phyloP scores from a whole-genome alignment of 2,797 vertebrate species.

The Sebastiscus tertius region DNA sequence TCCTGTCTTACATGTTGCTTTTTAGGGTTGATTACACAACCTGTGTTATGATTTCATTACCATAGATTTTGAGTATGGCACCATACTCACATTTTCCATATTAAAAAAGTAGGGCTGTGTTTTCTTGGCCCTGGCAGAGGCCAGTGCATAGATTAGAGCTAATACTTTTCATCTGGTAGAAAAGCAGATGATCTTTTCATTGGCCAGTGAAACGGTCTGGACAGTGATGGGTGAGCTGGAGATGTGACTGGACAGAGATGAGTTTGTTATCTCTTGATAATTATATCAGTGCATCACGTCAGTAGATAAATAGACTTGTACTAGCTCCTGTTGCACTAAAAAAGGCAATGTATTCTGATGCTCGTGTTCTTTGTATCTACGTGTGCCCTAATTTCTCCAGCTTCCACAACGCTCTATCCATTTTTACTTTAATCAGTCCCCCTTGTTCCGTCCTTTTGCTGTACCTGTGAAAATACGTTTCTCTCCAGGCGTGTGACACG shows the following conservation, averaged over 20 bases:
- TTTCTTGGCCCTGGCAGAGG: constrained; percentile 42
- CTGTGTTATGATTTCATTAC: constrained; percentile 65
- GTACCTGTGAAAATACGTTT: constrained; percentile 54
- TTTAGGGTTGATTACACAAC: constrained; percentile 34
- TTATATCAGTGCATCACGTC: background rate
- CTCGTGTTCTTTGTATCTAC: background rate
- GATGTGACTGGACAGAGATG: constrained; percentile 20
- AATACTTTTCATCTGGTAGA: constrained; percentile 68
- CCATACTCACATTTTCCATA: constrained; percentile 64
- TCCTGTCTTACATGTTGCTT: constrained; percentile 15
- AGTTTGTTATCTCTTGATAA: constrained; percentile 33
- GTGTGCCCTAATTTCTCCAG: constrained; percentile 1
- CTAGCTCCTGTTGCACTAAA: constrained; percentile 18
- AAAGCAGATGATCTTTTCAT: constrained; percentile 49
- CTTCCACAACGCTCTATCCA: background rate
- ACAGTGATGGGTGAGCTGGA: constrained; percentile 5
- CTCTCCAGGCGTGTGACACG: constrained; percentile 48
- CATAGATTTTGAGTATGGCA: constrained; percentile 52
- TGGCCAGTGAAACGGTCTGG: constrained; percentile 42
- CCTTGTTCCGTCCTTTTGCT: constrained; percentile 17
- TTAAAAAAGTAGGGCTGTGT: constrained; percentile 46
- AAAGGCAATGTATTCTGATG: constrained; percentile 6
- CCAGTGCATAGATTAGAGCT: constrained; percentile 55
- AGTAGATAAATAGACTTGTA: constrained; percentile 4
- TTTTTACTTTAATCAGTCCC: constrained; percentile 41